phyloP scores from a whole-genome alignment of 2,797 vertebrate species.

The Ambastaia sidthimunki region DNA sequence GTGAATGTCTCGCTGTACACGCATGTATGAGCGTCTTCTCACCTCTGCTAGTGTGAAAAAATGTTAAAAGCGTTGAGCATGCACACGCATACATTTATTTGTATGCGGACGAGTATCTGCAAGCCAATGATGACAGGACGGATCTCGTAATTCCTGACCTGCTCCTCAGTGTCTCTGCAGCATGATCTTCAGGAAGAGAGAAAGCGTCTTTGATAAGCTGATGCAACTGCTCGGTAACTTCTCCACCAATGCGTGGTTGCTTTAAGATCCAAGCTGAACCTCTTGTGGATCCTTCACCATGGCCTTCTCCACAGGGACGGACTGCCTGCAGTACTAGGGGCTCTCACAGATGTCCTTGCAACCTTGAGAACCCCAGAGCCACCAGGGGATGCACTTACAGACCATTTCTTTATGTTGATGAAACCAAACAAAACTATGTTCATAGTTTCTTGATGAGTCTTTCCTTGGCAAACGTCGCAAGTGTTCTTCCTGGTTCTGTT shows the following conservation, averaged over 20 bases:
- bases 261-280: background rate
- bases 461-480: slow-evolving; percentile 13
- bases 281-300: slow-evolving; percentile 15
- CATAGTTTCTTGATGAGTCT: slow-evolving; percentile 27
- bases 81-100: background rate
- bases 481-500: background rate
- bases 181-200: background rate
- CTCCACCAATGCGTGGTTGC: background rate
- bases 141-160: slow-evolving; percentile 12
- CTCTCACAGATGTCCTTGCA: background rate
- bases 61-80: background rate
- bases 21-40: slow-evolving; percentile 2
- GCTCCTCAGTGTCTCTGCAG: slow-evolving; percentile 3
- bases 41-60: slow-evolving; percentile 14
- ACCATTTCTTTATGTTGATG: slow-evolving; percentile 5
- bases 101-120: background rate
- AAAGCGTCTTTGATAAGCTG: slow-evolving; percentile 51
- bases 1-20: background rate
- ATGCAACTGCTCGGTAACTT: slow-evolving; percentile 55
- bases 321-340: background rate
- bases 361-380: background rate
- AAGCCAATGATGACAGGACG: slow-evolving; percentile 15
- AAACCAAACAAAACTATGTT: slow-evolving; percentile 31
- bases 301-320: slow-evolving; percentile 2
- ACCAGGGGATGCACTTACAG: background rate